Evolutionary conservation across 2,888 invertebrate genomes (phyloP).

Genomic region (Melanophora roralis): DNA sequence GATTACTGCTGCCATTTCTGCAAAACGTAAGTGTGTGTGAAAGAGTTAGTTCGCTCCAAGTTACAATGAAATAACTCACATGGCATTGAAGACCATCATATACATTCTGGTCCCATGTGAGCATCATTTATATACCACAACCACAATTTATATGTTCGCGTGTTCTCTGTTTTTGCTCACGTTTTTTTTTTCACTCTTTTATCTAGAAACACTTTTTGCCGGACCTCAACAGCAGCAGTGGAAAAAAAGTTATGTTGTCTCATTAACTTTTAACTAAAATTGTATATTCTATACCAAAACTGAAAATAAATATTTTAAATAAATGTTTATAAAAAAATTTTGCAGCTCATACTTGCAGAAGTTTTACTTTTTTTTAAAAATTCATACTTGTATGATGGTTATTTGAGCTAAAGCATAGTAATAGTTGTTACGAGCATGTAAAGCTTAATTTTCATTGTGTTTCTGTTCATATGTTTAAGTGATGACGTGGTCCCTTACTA

Average conservation of each 20-base stretch:
- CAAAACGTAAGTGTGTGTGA: neutral
- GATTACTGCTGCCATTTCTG: slow-evolving; percentile 63
- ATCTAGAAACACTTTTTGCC: slow-evolving; percentile 36
- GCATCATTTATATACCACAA: slow-evolving; percentile 61
- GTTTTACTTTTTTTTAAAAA: neutral
- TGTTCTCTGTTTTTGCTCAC: neutral
- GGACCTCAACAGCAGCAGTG: slow-evolving; percentile 36
- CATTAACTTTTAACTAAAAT: slow-evolving; percentile 64
- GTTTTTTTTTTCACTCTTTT: slow-evolving; percentile 24
- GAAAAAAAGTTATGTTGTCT: slow-evolving; percentile 62
- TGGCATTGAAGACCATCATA: slow-evolving; percentile 56
- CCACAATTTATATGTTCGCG: slow-evolving; percentile 58
- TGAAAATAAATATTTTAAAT: slow-evolving; percentile 11
- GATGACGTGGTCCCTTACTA: neutral
- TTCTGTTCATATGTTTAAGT: neutral
- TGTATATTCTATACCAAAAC: slow-evolving; percentile 41
- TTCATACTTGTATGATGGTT: slow-evolving; percentile 30
- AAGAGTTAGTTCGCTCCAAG: neutral
- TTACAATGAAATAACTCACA: slow-evolving; percentile 45
- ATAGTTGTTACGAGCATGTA: slow-evolving; percentile 26
- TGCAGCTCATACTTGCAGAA: neutral
- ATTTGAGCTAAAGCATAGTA: slow-evolving; percentile 54
- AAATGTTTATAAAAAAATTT: slow-evolving; percentile 16
- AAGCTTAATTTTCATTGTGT: slow-evolving; percentile 61
- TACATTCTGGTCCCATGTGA: slow-evolving; percentile 58